Conservation (phyloP, 2,113 vertebrate species). For the Accipiter virgatus region DNA sequence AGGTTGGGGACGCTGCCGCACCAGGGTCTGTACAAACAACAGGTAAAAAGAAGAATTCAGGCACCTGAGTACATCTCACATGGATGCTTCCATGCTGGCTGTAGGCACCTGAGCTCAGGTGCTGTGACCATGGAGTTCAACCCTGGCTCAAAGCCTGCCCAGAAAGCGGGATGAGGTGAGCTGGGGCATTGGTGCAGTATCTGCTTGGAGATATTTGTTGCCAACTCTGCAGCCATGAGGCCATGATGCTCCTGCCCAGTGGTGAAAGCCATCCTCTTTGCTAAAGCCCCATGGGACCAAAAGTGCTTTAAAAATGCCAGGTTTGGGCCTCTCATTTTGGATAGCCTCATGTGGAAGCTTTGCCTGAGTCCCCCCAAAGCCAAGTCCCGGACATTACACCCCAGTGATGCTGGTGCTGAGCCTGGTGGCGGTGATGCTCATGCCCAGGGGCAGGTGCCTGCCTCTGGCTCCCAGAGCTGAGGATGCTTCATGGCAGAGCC, state of each 20-base stretch:
- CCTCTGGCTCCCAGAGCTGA: neutral
- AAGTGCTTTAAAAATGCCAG: neutral
- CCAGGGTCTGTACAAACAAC: neutral
- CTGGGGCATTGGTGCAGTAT: neutral
- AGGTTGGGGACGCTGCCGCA: neutral
- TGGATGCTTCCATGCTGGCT: rapidly evolving
- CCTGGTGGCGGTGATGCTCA: rapidly evolving
- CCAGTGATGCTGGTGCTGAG: neutral
- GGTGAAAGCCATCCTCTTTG: neutral
- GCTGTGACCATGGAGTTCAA: neutral
- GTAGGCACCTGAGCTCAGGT: neutral
- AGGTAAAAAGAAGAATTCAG: too few relatives aligned
- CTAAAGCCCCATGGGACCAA: neutral
- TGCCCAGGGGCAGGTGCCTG: neutral
- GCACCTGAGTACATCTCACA: neutral
- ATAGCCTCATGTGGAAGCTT: neutral
- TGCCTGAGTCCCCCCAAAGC: neutral
- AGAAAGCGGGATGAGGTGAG: neutral
- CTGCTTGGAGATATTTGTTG: neutral
- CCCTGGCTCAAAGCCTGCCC: neutral
- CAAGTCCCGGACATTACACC: rapidly evolving
- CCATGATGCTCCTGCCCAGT: rapidly evolving
- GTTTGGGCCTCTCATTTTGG: neutral
- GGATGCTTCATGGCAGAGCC: neutral
- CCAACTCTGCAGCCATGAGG: neutral